Conservation (phyloP, 2,888 invertebrate species). For the Stenurella melanura region DNA sequence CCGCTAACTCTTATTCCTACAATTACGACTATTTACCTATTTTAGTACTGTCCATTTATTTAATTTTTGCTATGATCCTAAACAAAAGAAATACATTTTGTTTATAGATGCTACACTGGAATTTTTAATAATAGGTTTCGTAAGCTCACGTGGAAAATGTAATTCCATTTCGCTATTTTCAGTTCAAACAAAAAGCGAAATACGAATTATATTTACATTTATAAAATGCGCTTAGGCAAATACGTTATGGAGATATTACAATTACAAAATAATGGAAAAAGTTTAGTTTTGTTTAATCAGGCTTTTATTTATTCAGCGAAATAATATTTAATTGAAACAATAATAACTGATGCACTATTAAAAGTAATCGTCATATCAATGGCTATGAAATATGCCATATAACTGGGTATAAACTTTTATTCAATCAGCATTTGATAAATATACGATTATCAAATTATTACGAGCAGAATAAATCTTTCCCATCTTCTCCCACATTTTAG, state of each 20-base stretch:
- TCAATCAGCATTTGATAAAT: neutral
- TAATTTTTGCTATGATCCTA: no score
- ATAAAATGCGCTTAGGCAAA: neutral
- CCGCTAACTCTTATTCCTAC: no score
- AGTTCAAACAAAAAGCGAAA: neutral
- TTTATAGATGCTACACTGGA: neutral
- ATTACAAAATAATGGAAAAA: conserved; percentile 2
- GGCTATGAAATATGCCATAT: neutral
- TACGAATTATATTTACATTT: neutral
- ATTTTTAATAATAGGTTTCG: neutral
- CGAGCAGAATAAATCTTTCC: neutral
- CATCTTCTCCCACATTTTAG: neutral
- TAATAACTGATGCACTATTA: neutral
- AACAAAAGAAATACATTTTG: no score
- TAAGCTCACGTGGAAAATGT: neutral
- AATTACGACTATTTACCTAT: no score
- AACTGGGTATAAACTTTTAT: neutral
- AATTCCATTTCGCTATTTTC: neutral
- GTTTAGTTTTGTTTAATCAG: neutral
- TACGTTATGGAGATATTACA: neutral
- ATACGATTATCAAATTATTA: neutral
- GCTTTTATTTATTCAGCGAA: neutral
- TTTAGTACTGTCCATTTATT: no score
- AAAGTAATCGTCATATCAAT: neutral
- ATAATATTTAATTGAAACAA: neutral